Evolutionary conservation across 1,140 invertebrate genomes (phyloP), one percentile per base, ranked within the genome.

Genomic region (Ostrea edulis): DNA sequence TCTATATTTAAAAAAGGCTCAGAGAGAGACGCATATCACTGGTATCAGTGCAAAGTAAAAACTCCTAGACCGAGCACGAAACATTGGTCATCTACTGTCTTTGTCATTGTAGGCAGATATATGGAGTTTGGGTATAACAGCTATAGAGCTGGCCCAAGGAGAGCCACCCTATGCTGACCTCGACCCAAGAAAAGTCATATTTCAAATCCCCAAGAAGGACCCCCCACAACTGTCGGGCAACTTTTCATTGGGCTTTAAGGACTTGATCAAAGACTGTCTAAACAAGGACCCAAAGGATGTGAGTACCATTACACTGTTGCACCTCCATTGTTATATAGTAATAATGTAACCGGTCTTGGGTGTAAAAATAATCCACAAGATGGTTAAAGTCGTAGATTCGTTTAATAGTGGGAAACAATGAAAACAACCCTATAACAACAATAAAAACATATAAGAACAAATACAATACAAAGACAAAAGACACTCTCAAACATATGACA

Each of bases 231-330:
- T 99, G 81, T 98, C 97, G 1, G 98, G 98, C 84, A 98, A 97
- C 95, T 99, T 98, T 95, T 98, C 97, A 86, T 98, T 98, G 95
- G 97, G 97, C 86, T 99, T 99, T 95, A 99, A 99, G 96, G 99
- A 99, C 95, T 99, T 99, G 96, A 98, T 99, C 87, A 99, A 99
- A 95, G 97, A 98, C 17, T 99, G 99, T 95, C 96, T 99, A 65
- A 99, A 99, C 95, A 99, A 99, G 96, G 98, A 99, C 95, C 99
- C 99, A 2, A 98, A 99, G 96, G 99, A 99, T 96, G 98, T 99
- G 95, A 97, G 96, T 96, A 22, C 68, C 35, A 44, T 44, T 1
- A 44, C 5, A 44, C 35, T 44, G 1, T 44, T 44, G 5, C 35
- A 44, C 35, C 35, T 44, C 35, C 35, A 2, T 44, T 44, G 35